These are phyloP conservation scores for Anableps anableps DNA, from an alignment of 2,797 vertebrate species.

Conservation along the genomic window DNA sequence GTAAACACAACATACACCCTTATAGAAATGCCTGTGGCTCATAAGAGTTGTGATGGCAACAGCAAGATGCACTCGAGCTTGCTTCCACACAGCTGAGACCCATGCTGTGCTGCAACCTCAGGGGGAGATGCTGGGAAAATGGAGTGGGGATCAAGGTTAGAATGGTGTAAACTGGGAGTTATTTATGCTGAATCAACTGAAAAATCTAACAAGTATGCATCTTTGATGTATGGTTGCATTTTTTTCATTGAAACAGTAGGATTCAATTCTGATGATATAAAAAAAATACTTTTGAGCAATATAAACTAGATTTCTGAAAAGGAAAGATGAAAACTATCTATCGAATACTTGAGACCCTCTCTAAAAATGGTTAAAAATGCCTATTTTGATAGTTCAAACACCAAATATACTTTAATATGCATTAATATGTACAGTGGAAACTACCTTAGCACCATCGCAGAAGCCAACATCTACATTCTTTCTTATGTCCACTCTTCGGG, in stretches of 20 bases:
- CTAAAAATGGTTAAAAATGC: not conserved
- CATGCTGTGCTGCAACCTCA: conserved; percentile 47
- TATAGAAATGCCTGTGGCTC: conserved; percentile 42
- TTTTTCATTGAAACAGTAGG: not conserved
- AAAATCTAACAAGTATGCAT: conserved; percentile 8
- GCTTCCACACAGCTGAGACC: conserved; percentile 69
- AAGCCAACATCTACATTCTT: not conserved
- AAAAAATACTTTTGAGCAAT: not conserved
- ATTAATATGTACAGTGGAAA: not conserved
- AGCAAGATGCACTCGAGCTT: conserved; percentile 62
- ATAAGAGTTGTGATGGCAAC: conserved; percentile 62
- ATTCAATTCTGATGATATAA: not conserved
- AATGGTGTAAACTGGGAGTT: conserved; percentile 21
- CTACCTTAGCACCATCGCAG: not conserved
- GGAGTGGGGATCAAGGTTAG: conserved; percentile 34
- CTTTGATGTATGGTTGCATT: not conserved
- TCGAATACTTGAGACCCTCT: not conserved
- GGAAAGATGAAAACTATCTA: not conserved
- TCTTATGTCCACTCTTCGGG: not conserved
- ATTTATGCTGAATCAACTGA: conserved; percentile 42
- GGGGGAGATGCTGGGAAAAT: conserved; percentile 54
- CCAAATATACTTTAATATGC: not conserved
- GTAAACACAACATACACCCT: conserved; percentile 57
- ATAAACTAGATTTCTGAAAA: conserved; percentile 4
- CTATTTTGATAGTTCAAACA: not conserved